Evolutionary conservation across 2,888 invertebrate species (phyloP), one percentile per base, ranked within the genome.

Genomic region (Colostygia pectinataria): DNA sequence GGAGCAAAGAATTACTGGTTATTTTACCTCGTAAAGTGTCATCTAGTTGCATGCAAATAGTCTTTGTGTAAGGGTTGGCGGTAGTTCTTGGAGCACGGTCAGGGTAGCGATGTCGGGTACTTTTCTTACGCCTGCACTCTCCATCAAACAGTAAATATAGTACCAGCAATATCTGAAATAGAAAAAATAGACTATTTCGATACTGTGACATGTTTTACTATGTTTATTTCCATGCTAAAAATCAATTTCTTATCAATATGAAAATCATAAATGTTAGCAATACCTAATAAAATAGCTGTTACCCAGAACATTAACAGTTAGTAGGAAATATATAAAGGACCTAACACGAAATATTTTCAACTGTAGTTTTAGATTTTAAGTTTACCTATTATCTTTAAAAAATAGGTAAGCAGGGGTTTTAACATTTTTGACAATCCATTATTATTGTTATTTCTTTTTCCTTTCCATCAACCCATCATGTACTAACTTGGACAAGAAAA

Each of bases 11-110:
- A 15, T 3, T 15, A 15, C n/a, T 15, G 4, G 2, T 15, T 29
- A 29, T 15, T 25, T 12, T 59, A 78, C 79, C 79, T 70, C 72
- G 58, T 2, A 77, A 42, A 13, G 72, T 71, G 27, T 63, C 65
- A 34, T 71, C 68, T 27, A 69, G 29, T 27, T 66, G 48, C 56
- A 74, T 63, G 51, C 79, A 79, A 28, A 76, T 59, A 40, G 54
- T 70, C 49, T 55, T 66, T 2, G 65, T 59, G 10, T 47, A 50
- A 2, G 54, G 55, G 13, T 64, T 62, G 13, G 9, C 10, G 2
- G 59, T 62, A 0, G 46, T 42, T 6, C 28, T 36, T 1, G 4
- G 5, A 6, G 1, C 1, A 20, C 6, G 20, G 12, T 39, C 32
- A 18, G 48, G 49, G 31, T 55, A 53, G 2, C 41, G 44, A 14